Conservation (phyloP, 1,140 invertebrate species). For the Drosophila melanogaster region DNA sequence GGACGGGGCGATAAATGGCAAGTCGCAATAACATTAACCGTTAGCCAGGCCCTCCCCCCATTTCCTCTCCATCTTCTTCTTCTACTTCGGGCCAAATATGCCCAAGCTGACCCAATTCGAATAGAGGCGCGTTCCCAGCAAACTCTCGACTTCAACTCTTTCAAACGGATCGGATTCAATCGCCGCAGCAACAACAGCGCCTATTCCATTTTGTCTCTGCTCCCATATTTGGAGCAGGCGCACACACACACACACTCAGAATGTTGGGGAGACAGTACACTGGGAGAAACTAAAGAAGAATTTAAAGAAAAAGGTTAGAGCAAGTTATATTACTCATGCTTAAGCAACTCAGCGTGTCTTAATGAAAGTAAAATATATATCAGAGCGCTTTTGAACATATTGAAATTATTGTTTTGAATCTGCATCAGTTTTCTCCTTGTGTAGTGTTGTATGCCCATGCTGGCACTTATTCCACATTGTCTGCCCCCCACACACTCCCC, state of each 20-base stretch:
- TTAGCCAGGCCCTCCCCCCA: slow-evolving; percentile 33
- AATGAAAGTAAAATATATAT: too few relatives aligned
- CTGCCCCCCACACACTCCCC: not conserved
- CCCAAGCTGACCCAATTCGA: slow-evolving; percentile 74
- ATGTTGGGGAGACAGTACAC: slow-evolving; percentile 10
- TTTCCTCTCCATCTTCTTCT: not conserved
- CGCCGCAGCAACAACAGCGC: slow-evolving; percentile 54
- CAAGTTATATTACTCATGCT: not conserved
- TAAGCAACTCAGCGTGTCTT: not conserved
- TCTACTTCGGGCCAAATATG: slow-evolving; percentile 66
- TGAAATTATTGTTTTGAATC: too few relatives aligned
- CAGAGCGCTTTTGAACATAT: too few relatives aligned
- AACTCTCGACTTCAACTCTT: slow-evolving; percentile 57
- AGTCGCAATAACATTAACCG: slow-evolving; percentile 81
- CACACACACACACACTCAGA: slow-evolving; percentile 11
- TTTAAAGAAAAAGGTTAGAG: not conserved
- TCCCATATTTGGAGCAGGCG: slow-evolving; percentile 63
- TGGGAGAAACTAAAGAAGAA: not conserved
- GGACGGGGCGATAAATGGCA: slow-evolving; percentile 72
- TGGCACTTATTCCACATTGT: slow-evolving; percentile 64
- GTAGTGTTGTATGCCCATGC: slow-evolving; percentile 56
- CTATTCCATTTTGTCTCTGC: slow-evolving; percentile 48
- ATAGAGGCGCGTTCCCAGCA: slow-evolving; percentile 42
- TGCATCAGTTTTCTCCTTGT: not conserved
- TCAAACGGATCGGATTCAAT: slow-evolving; percentile 64